Conservation (phyloP, 2,797 vertebrate genomes). For the Thamnophis elegans region DNA sequence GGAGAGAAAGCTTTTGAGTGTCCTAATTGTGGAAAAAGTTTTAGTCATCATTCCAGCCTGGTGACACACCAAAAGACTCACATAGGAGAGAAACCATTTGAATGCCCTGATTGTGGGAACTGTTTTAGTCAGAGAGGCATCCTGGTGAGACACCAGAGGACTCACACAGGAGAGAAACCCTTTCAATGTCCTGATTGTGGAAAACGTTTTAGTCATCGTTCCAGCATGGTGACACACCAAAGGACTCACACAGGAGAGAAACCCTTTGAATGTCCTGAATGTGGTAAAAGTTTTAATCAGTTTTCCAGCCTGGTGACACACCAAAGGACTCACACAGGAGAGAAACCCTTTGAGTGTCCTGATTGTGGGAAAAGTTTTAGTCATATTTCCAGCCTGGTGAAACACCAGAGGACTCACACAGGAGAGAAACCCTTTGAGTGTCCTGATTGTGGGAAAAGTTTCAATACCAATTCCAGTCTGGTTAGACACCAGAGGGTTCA, state of each 20-base stretch:
- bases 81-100: not conserved
- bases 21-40: not conserved
- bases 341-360: no score
- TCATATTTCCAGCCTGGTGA: not conserved
- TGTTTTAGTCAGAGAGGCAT: not conserved
- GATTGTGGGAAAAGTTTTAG: not conserved
- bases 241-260: not conserved
- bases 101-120: not conserved
- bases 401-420: not conserved
- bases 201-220: not conserved
- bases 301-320: no score
- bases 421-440: not conserved
- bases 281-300: no score
- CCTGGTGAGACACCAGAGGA: not conserved
- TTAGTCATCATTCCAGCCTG: not conserved
- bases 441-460: no score
- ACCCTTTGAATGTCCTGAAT: not conserved
- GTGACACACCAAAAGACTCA: no score
- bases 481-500: no score
- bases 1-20: not conserved
- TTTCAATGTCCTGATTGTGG: not conserved
- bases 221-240: not conserved
- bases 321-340: no score
- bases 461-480: rapidly evolving
- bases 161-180: not conserved